Evolutionary conservation across 2,113 vertebrate species (phyloP), one percentile per base, ranked within the genome.

Genomic region (Lamprotornis superbus): DNA sequence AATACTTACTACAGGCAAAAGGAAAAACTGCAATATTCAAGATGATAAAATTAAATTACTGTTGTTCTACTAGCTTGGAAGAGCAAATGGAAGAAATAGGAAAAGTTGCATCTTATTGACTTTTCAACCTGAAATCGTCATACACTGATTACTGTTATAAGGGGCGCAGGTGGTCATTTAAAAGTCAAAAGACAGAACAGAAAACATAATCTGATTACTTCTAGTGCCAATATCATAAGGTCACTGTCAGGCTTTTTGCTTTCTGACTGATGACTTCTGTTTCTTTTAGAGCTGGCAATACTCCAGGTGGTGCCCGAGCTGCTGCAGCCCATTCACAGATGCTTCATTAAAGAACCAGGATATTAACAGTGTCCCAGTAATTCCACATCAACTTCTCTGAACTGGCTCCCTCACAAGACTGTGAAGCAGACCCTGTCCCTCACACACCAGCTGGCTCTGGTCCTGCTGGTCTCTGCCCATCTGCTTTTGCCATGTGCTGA

Each of bases 401-500:
- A 37, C 57, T 22, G 19, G 28, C 53, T 92, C 31, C 23, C 50
- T 83, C 46, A 39, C 55, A 85, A 56, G 69, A 13, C 24, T 37
- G 77, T 33, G 74, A 64, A 82, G 77, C 74, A 92, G 80, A 64
- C n/a, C 50, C 56, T 87, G 83, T 15, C 89, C 37, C 78, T 91
- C 65, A 37, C 77, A 68, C 49, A 89, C 70, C 84, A 91, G 69
- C 84, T 95, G 89, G 83, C 65, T 82, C 65, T 76, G 49, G 28
- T 84, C 89, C 91, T 87, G 25, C 77, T 53, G 35, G 80, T 94
- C 89, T 94, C 93, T 89, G 68, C 60, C 91, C 77, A 94, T 87
- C 87, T 94, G 93, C 53, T 84, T 97, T 83, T 68, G n/a, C 87
- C 60, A 46, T 76, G 83, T 79, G 74, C 91, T 82, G 77, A 93